Evolutionary conservation across 1,140 invertebrate genomes (phyloP).

Genomic region (Euura saliciscinereae): DNA sequence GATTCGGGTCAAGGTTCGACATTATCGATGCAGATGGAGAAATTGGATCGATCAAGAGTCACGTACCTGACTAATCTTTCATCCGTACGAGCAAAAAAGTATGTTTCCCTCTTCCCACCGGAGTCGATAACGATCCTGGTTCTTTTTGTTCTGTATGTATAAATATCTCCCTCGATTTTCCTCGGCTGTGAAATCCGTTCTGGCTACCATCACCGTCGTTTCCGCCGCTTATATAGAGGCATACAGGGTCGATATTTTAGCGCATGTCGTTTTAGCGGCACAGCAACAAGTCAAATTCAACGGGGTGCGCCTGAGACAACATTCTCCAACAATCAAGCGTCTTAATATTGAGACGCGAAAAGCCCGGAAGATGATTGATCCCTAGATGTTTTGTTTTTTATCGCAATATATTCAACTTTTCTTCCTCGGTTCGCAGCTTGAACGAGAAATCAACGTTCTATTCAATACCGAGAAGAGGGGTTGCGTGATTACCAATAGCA

Average conservation of each 20-base stretch:
- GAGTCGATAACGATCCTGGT: not conserved
- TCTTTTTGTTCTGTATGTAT: not conserved
- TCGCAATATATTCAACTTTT: too few relatives aligned
- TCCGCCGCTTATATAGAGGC: not conserved
- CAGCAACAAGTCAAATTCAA: conserved; percentile 7
- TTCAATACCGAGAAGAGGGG: too few relatives aligned
- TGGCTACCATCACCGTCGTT: not conserved
- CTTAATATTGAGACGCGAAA: too few relatives aligned
- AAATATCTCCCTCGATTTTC: not conserved
- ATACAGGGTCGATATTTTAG: not conserved
- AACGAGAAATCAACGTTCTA: too few relatives aligned
- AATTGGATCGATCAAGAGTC: too few relatives aligned
- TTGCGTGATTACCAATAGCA: too few relatives aligned
- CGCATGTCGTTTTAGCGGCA: not conserved
- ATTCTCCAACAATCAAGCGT: not conserved
- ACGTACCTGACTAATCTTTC: conserved; percentile 2
- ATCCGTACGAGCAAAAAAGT: not conserved
- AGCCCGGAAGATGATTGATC: too few relatives aligned
- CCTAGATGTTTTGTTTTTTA: too few relatives aligned
- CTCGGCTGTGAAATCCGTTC: conserved; percentile 4
- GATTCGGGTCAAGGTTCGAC: not conserved
- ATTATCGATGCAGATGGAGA: not conserved
- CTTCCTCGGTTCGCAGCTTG: too few relatives aligned
- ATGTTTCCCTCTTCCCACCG: not conserved
- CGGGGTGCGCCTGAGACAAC: not conserved